Conservation (phyloP, 2,113 vertebrate species). For the Cebus imitator region DNA sequence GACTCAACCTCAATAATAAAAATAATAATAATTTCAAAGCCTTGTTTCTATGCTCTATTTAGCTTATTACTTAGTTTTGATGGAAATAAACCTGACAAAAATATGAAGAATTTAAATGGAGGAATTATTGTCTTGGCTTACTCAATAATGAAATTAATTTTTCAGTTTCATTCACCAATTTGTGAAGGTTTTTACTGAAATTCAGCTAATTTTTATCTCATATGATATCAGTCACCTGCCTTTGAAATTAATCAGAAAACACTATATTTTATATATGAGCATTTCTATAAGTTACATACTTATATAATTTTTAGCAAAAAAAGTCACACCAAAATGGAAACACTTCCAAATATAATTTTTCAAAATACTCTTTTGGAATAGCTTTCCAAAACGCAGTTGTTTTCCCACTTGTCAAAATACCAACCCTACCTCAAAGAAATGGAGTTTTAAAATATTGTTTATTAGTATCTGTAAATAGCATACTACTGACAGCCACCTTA, state of each 20-base stretch:
- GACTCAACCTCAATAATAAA: too few species aligned
- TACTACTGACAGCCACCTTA: neutral
- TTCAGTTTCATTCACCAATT: neutral
- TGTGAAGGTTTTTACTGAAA: neutral
- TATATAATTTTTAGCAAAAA: neutral
- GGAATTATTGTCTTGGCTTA: neutral
- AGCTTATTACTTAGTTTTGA: neutral
- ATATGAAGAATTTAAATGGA: neutral
- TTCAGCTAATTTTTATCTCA: neutral
- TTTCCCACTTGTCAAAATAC: conserved; percentile 48
- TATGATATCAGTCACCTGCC: neutral
- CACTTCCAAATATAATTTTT: conserved; percentile 44
- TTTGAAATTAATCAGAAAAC: neutral
- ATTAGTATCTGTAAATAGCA: conserved; percentile 22
- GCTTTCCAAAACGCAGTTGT: conserved; percentile 52
- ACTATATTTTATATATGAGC: neutral
- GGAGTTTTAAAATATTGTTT: conserved; percentile 47
- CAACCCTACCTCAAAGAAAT: conserved; percentile 31
- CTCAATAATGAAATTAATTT: conserved; percentile 30
- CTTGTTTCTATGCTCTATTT: neutral
- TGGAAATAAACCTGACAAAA: neutral
- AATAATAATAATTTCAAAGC: neutral
- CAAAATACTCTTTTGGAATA: conserved; percentile 42
- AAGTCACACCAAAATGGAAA: neutral
- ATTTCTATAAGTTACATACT: neutral